Conservation (phyloP, 2,113 vertebrate genomes). For the Cricetomys ansorgei region DNA sequence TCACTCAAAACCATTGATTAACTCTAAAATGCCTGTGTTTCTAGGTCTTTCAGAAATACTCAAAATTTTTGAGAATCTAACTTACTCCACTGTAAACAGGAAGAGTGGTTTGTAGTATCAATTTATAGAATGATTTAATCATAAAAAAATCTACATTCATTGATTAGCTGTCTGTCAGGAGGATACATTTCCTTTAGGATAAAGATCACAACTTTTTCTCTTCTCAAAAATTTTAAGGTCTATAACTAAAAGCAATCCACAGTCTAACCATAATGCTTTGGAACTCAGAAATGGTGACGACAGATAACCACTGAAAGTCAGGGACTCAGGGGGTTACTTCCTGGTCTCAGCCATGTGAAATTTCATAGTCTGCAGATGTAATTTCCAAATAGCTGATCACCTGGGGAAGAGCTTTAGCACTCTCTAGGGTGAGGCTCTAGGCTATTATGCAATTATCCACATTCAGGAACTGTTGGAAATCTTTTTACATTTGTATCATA, state of each 20-base stretch:
- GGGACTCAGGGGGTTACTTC: not conserved
- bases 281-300: not conserved
- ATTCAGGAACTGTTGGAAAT: not conserved
- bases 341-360: not conserved
- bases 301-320: not conserved
- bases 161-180: not conserved
- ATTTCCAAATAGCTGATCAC: not conserved
- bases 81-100: not conserved
- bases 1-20: not conserved
- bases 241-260: not conserved
- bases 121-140: constrained; percentile 6
- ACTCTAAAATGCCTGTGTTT: not conserved
- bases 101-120: not conserved
- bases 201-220: not conserved
- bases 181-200: not conserved
- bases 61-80: not conserved
- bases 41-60: not conserved
- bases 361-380: not conserved
- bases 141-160: constrained; percentile 17
- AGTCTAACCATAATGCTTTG: not conserved
- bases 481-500: not conserved
- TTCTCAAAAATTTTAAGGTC: not conserved
- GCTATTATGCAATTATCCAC: not conserved
- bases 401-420: not conserved
- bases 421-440: not conserved